Base-by-base conservation (phyloP, 2,113 vertebrate species). In the Accipiter cooperii region DNA sequence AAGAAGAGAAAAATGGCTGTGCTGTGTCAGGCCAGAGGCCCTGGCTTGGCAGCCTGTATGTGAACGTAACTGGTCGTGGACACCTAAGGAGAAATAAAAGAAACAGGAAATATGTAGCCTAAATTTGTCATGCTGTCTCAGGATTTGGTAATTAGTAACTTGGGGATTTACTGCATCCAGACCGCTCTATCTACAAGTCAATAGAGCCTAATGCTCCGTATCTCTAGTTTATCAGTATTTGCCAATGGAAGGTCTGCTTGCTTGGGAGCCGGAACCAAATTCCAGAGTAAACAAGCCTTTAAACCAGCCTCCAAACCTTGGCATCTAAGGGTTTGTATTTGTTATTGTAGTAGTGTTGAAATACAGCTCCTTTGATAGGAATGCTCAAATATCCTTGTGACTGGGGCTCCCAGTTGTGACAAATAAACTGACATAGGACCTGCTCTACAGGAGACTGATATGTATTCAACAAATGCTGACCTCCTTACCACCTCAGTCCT, bases 191-290 rank as follows among this genome's bases (percentile, higher is more conserved):
- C 66, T 78, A 24, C 60, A 52, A 46, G 60, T 47, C 84, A 78
- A 6, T 66, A 74, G 33, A 31, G n/a, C 85, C 34, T 61, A 64
- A 36, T 40, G 44, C 31, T 90, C 65, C 2, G 0, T 84, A 70
- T 95, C 71, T 90, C 69, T 57, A 25, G 33, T 82, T 94, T 90
- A 91, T 96, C 81, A 44, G 31, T 91, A 36, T 94, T 95, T 97
- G 55, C 70, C 60, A 71, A 19, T 64, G 64, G 81, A 63, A 94
- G 42, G 25, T 89, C 71, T 54, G n/a, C 81, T 89, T 70, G n/a
- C 66, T 89, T 89, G 52, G 24, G 44, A 89, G 47, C 42, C 33
- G 63, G n/a, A 87, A 57, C 33, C 40, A 66, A 69, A 91, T 89
- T 89, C 69, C 74, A 49, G 52, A 31, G 7, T 46, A 81, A 89